phyloP scores from a whole-genome alignment of 2,888 invertebrate genomes.

The Pseudococcus longispinus region DNA sequence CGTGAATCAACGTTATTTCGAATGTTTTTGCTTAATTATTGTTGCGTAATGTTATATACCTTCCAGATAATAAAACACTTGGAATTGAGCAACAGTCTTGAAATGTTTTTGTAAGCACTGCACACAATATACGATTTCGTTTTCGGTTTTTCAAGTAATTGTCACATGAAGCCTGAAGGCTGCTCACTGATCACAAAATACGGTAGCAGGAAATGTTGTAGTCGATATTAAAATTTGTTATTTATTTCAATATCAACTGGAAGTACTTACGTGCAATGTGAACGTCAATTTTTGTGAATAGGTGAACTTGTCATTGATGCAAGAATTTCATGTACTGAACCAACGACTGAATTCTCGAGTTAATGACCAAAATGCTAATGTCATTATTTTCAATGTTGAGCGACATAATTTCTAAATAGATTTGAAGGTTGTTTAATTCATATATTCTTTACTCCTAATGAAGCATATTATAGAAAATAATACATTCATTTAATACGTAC shows the following conservation, averaged over 20 bases:
- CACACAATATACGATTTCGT: not conserved
- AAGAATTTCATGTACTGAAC: not conserved
- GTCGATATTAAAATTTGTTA: not conserved
- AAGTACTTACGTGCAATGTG: not conserved
- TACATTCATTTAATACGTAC: too few relatives aligned
- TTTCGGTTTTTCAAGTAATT: conserved; percentile 9
- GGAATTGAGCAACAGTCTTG: conserved; percentile 12
- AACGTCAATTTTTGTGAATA: not conserved
- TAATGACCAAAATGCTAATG: not conserved
- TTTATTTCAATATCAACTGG: not conserved
- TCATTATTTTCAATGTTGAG: not conserved
- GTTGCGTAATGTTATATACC: not conserved
- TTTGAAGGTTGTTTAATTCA: too few relatives aligned
- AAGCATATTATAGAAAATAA: too few relatives aligned
- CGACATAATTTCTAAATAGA: not conserved
- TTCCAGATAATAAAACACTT: conserved; percentile 41
- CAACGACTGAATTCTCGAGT: too few relatives aligned
- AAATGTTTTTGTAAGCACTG: not conserved
- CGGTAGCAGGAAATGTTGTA: not conserved
- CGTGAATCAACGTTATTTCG: conserved; percentile 24
- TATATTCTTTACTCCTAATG: too few relatives aligned
- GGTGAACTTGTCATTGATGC: not conserved
- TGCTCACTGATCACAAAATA: conserved; percentile 9
- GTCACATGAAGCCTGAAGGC: not conserved
- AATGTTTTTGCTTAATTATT: conserved; percentile 41